Conservation (phyloP, 2,888 invertebrate genomes). For the Mimas tiliae region DNA sequence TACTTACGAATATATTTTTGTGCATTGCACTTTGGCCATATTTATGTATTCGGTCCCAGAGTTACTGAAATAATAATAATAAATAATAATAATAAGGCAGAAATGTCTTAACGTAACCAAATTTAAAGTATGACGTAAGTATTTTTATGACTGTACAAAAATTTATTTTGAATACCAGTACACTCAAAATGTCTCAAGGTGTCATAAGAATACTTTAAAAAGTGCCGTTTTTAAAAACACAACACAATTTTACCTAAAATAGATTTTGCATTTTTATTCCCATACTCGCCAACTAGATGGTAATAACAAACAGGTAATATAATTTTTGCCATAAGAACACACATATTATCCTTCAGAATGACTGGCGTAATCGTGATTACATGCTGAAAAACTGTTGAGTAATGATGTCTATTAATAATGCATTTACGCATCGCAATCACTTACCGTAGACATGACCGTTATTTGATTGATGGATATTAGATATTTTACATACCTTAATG, state of each 20-base stretch:
- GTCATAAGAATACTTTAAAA: neutral
- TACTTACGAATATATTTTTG: neutral
- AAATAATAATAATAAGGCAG: too few species aligned
- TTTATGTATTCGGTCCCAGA: neutral
- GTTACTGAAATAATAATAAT: neutral
- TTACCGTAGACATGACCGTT: neutral
- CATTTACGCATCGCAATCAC: neutral
- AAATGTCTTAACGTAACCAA: too few species aligned
- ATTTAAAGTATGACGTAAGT: too few species aligned
- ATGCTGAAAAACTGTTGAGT: conserved; percentile 14
- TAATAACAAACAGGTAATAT: neutral
- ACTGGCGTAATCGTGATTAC: conserved; percentile 20
- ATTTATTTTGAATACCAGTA: neutral
- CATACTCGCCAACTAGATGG: neutral
- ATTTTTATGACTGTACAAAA: too few species aligned
- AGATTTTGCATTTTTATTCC: neutral
- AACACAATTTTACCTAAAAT: neutral
- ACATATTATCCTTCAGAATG: conserved; percentile 1
- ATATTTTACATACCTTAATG: too few species aligned
- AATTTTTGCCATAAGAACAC: conserved; percentile 11
- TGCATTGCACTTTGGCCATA: conserved; percentile 5
- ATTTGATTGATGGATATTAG: neutral
- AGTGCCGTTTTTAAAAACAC: neutral
- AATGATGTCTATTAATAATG: conserved; percentile 20
- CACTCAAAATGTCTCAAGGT: too few species aligned